Evolutionary conservation across 2,113 vertebrate genomes (phyloP), one percentile per base, ranked within the genome.

Genomic region (Gadus chalcogrammus): DNA sequence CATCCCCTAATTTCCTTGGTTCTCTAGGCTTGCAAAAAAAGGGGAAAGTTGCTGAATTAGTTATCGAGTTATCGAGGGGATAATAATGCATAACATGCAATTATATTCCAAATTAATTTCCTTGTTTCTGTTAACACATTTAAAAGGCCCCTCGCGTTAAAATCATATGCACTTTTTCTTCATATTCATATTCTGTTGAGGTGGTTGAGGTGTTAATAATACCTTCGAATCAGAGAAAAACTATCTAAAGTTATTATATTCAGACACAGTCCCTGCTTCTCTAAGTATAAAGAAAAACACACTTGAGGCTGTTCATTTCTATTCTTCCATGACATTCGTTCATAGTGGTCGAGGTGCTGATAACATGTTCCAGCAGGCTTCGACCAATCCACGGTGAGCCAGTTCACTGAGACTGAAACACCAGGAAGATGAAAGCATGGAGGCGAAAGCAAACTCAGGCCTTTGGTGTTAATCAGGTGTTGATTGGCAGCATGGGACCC

Each of bases 381-480:
- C 86, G 82, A 86, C 87, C 88, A 66, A 74, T 77, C 77, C 64
- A 60, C 71, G 66, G 81, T 83, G 42, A 12, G 81, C 82, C 74
- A 77, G 84, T 86, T 87, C 80, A 79, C 74, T 71, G 48, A 78
- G 62, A 61, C 69, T 31, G 63, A 75, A 76, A 81, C 61, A 68
- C 67, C 62, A 58, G 58, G 16, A 72, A 88, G 85, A 86, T 88
- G 77, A 87, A 89, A 87, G 82, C 68, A n/a, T 20, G 20, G 61
- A 73, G 48, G 75, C 64, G 71, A 77, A 79, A 72, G 61, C 48
- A 63, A 13, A 8, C 12, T 2, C 62, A 73, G 69, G 73, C 38
- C 69, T 86, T 81, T 84, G 84, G 82, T 85, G 82, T 85, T 86
- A 85, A 87, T 88, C 82, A 82, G 70, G 77, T 84, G 82, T 79